Evolutionary conservation across 2,113 vertebrate genomes (phyloP).

Genomic region (Glaucidium brasilianum): DNA sequence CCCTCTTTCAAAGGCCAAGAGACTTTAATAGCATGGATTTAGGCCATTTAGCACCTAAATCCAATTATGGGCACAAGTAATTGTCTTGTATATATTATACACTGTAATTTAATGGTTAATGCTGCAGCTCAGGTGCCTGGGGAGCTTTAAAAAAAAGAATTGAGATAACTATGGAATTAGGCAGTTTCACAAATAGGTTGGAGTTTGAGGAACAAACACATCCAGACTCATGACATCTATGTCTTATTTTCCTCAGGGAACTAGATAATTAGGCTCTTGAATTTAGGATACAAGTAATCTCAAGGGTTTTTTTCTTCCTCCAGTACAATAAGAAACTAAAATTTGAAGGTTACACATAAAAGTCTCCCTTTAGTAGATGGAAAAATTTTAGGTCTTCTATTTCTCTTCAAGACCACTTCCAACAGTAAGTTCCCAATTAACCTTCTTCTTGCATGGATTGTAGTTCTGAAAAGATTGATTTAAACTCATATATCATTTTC

Average conservation of each 20-base stretch:
- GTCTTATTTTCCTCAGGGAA: not conserved
- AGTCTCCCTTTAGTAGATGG: not conserved
- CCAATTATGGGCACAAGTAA: not conserved
- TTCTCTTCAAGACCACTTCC: not conserved
- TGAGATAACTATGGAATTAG: not conserved
- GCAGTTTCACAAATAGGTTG: not conserved
- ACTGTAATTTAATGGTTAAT: not conserved
- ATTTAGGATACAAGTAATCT: not conserved
- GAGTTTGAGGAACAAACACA: not conserved
- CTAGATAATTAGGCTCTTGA: not conserved
- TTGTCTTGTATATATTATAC: fast-evolving
- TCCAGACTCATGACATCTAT: not conserved
- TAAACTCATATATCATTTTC: not conserved
- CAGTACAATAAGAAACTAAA: not conserved
- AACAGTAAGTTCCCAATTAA: not conserved
- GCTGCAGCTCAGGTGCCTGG: not conserved
- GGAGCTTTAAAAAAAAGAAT: not conserved
- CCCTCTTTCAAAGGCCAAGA: not conserved
- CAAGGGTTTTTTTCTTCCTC: not conserved
- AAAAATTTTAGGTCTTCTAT: not conserved
- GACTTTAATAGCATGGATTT: not conserved
- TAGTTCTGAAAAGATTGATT: not conserved
- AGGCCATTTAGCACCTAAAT: not conserved
- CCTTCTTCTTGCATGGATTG: not conserved
- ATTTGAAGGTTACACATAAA: not conserved